A percentile compares a stretch with the other conserved stretches of the same genome.
These are phyloP conservation scores for Sarcophilus harrisii DNA, from an alignment of 2,797 vertebrate genomes.

Conservation along the genomic window DNA sequence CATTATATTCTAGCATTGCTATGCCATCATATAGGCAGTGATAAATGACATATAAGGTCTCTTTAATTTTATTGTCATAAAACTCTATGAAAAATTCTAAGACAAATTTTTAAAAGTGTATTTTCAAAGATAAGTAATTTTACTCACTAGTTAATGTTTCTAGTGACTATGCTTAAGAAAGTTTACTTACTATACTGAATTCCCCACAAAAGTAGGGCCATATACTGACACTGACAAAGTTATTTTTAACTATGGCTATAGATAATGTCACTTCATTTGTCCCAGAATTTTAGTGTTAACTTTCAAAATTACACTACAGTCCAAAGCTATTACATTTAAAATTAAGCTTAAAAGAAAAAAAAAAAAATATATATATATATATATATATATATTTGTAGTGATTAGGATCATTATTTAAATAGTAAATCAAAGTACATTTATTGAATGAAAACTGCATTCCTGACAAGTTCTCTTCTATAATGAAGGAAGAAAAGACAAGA, in stretches of 20 bases:
- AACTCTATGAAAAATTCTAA: background rate
- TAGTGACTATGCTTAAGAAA: background rate
- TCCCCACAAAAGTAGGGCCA: background rate
- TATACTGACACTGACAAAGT: background rate
- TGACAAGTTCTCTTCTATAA: background rate
- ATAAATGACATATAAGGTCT: background rate
- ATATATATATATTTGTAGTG: background rate
- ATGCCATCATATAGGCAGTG: background rate
- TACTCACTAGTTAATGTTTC: background rate
- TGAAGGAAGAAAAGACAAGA: background rate
- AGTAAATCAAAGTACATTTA: background rate
- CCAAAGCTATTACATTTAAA: background rate
- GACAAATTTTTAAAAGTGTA: background rate
- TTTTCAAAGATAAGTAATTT: background rate
- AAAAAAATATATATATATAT: too few species aligned
- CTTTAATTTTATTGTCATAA: background rate
- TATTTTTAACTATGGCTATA: background rate
- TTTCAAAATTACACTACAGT: background rate
- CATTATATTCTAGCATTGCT: background rate
- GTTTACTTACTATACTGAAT: slow-evolving; percentile 21
- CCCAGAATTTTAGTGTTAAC: background rate
- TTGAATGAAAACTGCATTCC: background rate
- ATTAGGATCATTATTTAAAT: background rate
- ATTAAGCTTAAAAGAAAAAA: background rate
- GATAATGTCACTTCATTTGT: background rate